Evolutionary conservation across 2,888 invertebrate genomes (phyloP).

Genomic region (Amphimallon solstitiale): DNA sequence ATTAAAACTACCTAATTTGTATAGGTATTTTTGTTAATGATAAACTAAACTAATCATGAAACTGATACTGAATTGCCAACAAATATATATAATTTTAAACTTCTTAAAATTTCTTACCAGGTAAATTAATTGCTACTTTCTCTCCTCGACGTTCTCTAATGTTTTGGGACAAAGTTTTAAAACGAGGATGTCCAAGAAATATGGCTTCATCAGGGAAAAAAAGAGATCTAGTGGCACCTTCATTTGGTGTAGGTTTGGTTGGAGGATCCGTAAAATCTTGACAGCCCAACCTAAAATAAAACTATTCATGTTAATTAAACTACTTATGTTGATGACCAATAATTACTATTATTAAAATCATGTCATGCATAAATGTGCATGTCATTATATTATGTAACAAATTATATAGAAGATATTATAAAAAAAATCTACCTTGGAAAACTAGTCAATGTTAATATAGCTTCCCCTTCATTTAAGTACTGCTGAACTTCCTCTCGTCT

Average conservation of each 20-base stretch:
- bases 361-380: not conserved
- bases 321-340: not conserved
- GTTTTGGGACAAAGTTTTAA: slow-evolving; percentile 91
- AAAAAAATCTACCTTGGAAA: slow-evolving; percentile 81
- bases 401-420: slow-evolving; percentile 1
- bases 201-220: slow-evolving; percentile 97
- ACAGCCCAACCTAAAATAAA: slow-evolving; percentile 80
- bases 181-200: slow-evolving; percentile 94
- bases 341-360: not conserved
- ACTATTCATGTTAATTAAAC: too few relatives aligned
- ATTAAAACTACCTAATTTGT: too few relatives aligned
- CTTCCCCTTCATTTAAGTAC: slow-evolving; percentile 81
- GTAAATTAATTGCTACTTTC: slow-evolving; percentile 96
- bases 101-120: slow-evolving; percentile 72
- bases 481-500: slow-evolving; percentile 86
- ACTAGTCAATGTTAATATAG: slow-evolving; percentile 89
- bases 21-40: too few relatives aligned
- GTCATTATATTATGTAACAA: not conserved
- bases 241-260: slow-evolving; percentile 74
- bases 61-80: too few relatives aligned
- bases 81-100: too few relatives aligned
- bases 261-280: slow-evolving; percentile 88
- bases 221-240: slow-evolving; percentile 82
- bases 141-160: slow-evolving; percentile 91
- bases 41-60: too few relatives aligned